A percentile compares a stretch with the other conserved stretches of the same genome.
Evolutionary conservation across 1,140 invertebrate species (phyloP).

Genomic region (Lasaia peninsularis): DNA sequence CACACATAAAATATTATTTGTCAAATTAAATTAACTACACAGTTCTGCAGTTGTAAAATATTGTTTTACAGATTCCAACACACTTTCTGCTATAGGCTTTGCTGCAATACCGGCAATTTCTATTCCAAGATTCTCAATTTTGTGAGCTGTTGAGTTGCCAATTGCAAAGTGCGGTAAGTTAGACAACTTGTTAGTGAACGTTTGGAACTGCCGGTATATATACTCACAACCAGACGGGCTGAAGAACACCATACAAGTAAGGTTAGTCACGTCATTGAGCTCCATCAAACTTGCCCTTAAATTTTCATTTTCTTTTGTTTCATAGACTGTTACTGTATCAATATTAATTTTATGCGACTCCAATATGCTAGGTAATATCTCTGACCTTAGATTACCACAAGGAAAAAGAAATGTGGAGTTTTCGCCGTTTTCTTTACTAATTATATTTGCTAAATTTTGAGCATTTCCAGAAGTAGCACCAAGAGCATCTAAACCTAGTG

Average conservation of each 20-base stretch:
- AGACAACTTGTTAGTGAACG: conserved; percentile 53
- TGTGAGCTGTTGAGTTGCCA: conserved; percentile 64
- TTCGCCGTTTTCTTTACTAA: conserved; percentile 60
- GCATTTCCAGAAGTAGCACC: conserved; percentile 75
- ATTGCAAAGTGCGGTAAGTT: conserved; percentile 63
- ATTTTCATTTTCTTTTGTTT: conserved; percentile 73
- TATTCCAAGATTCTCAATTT: conserved; percentile 61
- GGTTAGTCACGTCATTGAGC: conserved; percentile 45
- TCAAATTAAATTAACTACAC: conserved; percentile 25
- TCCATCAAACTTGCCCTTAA: conserved; percentile 64
- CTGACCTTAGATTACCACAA: conserved; percentile 75
- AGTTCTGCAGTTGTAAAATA: conserved; percentile 40
- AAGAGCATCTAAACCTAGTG: conserved; percentile 69
- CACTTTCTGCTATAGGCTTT: conserved; percentile 48
- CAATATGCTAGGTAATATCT: conserved; percentile 69
- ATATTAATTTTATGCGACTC: conserved; percentile 54
- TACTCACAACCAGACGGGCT: conserved; percentile 77
- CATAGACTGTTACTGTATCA: conserved; percentile 76
- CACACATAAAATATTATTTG: conserved; percentile 7
- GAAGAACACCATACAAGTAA: conserved; percentile 76
- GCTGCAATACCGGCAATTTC: conserved; percentile 58
- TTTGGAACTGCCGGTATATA: conserved; percentile 58
- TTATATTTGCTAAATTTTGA: conserved; percentile 68
- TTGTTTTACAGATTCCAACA: conserved; percentile 49
- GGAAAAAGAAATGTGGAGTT: conserved; percentile 69